phyloP scores from a whole-genome alignment of 2,797 vertebrate species.

The Anabas testudineus region DNA sequence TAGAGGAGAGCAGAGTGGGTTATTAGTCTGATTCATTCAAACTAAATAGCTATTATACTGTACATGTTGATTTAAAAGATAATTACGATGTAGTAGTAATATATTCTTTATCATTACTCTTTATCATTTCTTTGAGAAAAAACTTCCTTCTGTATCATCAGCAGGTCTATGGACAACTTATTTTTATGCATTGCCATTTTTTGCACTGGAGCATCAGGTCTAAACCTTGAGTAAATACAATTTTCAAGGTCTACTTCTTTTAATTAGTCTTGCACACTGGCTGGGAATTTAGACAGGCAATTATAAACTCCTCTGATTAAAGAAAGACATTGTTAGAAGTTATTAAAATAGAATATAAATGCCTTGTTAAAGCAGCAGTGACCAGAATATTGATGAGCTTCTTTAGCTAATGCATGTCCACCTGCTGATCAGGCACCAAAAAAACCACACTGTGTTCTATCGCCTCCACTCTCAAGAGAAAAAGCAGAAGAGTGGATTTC shows the following conservation, averaged over 20 bases:
- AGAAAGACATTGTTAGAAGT: conserved; percentile 36
- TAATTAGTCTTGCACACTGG: conserved; percentile 66
- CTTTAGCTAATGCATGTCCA: neutral
- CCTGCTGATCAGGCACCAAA: conserved; percentile 36
- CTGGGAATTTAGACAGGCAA: conserved; percentile 58
- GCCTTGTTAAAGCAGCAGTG: conserved; percentile 44
- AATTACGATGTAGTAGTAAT: neutral
- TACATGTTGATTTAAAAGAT: neutral
- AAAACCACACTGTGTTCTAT: too few relatives aligned
- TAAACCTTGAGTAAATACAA: conserved; percentile 54
- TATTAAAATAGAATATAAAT: conserved; percentile 45
- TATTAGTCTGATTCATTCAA: conserved; percentile 11
- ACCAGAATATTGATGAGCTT: conserved; percentile 59
- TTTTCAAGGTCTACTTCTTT: conserved; percentile 65
- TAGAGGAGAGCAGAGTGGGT: neutral
- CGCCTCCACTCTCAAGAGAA: too few relatives aligned
- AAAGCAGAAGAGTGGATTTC: too few relatives aligned
- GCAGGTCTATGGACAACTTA: conserved; percentile 16
- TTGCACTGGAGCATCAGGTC: conserved; percentile 27
- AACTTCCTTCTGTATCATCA: conserved; percentile 1
- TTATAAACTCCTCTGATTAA: conserved; percentile 61
- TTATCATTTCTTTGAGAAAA: conserved; percentile 5
- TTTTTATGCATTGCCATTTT: conserved; percentile 40
- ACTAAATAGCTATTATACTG: neutral
- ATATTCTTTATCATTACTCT: conserved; percentile 13